Evolutionary conservation across 2,797 vertebrate species (phyloP).

Genomic region (Dryobates pubescens): DNA sequence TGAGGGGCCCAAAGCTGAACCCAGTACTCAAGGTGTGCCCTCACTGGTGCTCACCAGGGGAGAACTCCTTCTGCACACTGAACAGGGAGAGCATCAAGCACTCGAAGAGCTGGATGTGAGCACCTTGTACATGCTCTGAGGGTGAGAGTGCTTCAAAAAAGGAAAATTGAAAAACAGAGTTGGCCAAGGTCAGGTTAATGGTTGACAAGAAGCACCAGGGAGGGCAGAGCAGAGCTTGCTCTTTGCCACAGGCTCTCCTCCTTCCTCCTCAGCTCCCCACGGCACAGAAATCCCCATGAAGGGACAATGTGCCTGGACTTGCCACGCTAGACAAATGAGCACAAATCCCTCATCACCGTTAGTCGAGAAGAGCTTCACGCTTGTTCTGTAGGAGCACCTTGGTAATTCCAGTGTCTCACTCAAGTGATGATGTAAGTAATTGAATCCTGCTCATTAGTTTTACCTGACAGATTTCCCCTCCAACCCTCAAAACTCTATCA

Average conservation of each 20-base stretch:
- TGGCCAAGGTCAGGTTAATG: slow-evolving; percentile 19
- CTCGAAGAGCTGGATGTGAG: background rate
- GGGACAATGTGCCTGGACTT: background rate
- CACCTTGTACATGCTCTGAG: rapidly evolving
- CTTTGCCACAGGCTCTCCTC: background rate
- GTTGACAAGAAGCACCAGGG: background rate
- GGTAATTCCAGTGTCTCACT: background rate
- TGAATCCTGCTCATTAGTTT: background rate
- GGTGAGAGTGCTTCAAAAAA: background rate
- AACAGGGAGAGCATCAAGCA: rapidly evolving
- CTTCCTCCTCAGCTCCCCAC: background rate
- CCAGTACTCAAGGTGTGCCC: too few relatives aligned
- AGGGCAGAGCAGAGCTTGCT: background rate
- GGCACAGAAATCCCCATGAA: background rate
- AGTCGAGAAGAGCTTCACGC: background rate
- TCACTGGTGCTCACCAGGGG: too few relatives aligned
- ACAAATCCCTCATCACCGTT: slow-evolving; percentile 15
- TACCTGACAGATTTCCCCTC: background rate
- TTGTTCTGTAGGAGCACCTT: background rate
- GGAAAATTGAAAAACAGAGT: background rate
- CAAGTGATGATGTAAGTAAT: background rate
- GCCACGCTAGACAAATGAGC: background rate
- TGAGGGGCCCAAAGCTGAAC: too few relatives aligned
- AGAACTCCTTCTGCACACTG: background rate
- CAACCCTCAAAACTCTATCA: background rate